Evolutionary conservation across 2,113 vertebrate genomes (phyloP).

Genomic region (Ia io): DNA sequence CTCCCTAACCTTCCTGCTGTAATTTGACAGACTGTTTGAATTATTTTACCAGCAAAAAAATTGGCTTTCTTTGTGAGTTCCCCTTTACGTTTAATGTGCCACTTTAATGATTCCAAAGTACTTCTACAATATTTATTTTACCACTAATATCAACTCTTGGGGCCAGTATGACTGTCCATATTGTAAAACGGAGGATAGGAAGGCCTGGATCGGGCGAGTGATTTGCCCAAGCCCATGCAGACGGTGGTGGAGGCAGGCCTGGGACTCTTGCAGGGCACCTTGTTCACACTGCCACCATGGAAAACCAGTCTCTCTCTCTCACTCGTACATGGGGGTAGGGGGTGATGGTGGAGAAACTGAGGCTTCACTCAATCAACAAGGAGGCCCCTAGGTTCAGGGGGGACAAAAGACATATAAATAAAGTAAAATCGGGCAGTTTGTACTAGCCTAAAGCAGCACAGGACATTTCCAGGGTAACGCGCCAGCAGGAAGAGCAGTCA

Average conservation of each 20-base stretch:
- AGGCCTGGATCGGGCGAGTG: background rate
- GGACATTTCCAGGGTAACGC: background rate
- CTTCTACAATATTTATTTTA: background rate
- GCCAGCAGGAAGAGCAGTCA: background rate
- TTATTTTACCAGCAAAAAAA: constrained; percentile 3
- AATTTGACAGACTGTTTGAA: no score
- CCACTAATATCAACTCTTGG: background rate
- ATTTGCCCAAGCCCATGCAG: background rate
- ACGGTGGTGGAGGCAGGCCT: background rate
- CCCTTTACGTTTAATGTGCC: background rate
- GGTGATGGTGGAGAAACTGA: background rate
- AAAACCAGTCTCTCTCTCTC: background rate
- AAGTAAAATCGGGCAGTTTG: background rate
- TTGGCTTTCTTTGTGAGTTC: background rate
- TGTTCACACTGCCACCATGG: background rate
- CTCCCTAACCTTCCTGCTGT: no score
- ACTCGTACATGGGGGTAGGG: no score
- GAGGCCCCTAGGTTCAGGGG: background rate
- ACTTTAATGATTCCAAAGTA: background rate
- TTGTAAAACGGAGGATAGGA: background rate
- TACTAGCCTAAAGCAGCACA: background rate
- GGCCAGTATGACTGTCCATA: background rate
- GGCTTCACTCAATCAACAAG: background rate
- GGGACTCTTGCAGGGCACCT: background rate
- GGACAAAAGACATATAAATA: background rate